Evolutionary conservation across 2,113 vertebrate genomes (phyloP), one percentile per base, ranked within the genome.

Genomic region (Ondatra zibethicus): DNA sequence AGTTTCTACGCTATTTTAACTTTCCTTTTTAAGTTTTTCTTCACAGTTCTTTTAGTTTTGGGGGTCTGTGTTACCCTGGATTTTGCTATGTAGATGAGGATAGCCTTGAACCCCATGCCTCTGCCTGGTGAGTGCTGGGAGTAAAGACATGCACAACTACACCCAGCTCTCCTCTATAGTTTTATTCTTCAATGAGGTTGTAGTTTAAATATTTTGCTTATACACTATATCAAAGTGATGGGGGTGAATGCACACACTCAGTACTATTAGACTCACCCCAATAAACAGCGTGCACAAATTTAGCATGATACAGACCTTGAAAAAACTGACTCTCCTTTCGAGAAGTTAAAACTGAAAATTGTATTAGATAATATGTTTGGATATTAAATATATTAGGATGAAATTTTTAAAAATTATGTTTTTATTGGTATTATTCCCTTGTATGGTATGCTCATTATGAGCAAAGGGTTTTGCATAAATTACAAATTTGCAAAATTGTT

Each of bases 281-380:
- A 76, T 58, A 95, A 94, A 61, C 55, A 75, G 29, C 52, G 58
- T 92, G 77, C 68, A 92, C 10, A 92, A 97, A 77, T 68, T 94
- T n/a, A 93, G 50, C 25, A 96, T 93, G 72, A 92, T 77, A 72
- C 31, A 89, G 82, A 76, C 23, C 55, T 70, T 72, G n/a, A 29
- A 85, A 88, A 95, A 16, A 91, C 25, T 87, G 17, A 80, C 12
- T 90, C 50, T 88, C 72, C 14, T 85, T 93, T 95, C n/a, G 73
- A 92, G 27, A 91, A 96, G 77, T 84, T 95, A 93, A 91, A 93
- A 47, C 61, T 96, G 50, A 95, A 96, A 96, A 93, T 82, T 39
- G 13, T 36, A 93, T 81, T 91, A 89, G 61, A 84, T 84, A 85
- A 94, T 29, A 58, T 39, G 76, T 29, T 61, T 77, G 39, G 27